These are phyloP conservation scores for Drosophila nebulosa DNA, from an alignment of 1,140 invertebrate genomes.

Conservation along the genomic window DNA sequence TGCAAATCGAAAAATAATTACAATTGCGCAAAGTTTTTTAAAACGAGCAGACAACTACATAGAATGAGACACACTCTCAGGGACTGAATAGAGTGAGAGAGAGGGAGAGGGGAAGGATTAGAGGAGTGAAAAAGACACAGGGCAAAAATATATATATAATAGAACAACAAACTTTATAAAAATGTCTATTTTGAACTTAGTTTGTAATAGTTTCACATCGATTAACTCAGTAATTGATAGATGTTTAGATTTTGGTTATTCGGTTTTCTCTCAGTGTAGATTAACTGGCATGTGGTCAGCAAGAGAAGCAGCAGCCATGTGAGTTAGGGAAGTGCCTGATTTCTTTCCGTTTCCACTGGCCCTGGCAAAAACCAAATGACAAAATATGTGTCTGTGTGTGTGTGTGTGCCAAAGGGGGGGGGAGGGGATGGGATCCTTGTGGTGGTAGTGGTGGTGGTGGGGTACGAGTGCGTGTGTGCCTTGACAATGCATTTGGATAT, in stretches of 20 bases:
- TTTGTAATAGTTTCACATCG: background rate
- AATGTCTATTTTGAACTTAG: background rate
- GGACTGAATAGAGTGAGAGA: background rate
- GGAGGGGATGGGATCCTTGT: too few relatives aligned
- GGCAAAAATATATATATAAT: too few relatives aligned
- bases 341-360: slow-evolving; percentile 45
- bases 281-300: background rate
- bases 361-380: background rate
- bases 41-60: slow-evolving; percentile 47
- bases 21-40: slow-evolving; percentile 61
- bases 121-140: background rate
- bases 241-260: too few relatives aligned
- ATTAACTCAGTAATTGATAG: too few relatives aligned
- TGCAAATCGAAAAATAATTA: slow-evolving; percentile 65
- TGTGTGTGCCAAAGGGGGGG: background rate
- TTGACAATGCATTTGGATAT: slow-evolving; percentile 44
- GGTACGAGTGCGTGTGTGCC: slow-evolving; percentile 9
- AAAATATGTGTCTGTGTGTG: slow-evolving; percentile 15
- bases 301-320: background rate
- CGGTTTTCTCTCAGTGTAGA: slow-evolving; percentile 2
- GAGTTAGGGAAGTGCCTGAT: slow-evolving; percentile 36
- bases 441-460: too few relatives aligned
- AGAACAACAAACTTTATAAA: too few relatives aligned
- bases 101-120: too few relatives aligned
- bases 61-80: background rate